These are phyloP conservation scores for Dendrolimus kikuchii DNA, from an alignment of 1,140 invertebrate genomes.

Conservation along the genomic window DNA sequence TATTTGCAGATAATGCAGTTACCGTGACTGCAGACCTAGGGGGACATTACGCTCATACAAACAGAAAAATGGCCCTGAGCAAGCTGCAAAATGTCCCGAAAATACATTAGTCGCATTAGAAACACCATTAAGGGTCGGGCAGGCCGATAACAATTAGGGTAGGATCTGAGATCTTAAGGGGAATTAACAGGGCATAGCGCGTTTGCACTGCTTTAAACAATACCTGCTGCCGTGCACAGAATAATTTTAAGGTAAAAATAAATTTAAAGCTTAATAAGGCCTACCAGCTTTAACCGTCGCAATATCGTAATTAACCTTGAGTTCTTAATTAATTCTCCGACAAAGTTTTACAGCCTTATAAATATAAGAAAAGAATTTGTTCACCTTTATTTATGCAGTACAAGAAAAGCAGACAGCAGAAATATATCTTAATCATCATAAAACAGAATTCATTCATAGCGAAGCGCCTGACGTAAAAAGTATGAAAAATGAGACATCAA, in stretches of 20 bases:
- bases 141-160: slow-evolving; percentile 68
- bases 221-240: not conserved
- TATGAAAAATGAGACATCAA: slow-evolving; percentile 57
- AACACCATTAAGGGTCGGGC: slow-evolving; percentile 60
- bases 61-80: slow-evolving; percentile 64
- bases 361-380: not conserved
- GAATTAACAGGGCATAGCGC: slow-evolving; percentile 51
- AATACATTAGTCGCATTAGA: slow-evolving; percentile 71
- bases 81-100: slow-evolving; percentile 69
- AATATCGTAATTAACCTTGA: not conserved
- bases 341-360: not conserved
- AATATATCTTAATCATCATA: slow-evolving; percentile 14
- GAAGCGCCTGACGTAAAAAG: slow-evolving; percentile 50
- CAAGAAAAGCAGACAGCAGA: too few species aligned
- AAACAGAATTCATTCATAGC: slow-evolving; percentile 51
- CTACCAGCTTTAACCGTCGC: not conserved
- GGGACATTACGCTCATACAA: slow-evolving; percentile 51
- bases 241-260: too few species aligned
- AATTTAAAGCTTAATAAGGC: too few species aligned
- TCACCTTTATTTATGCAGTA: not conserved
- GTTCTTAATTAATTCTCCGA: slow-evolving; percentile 1
- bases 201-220: slow-evolving; percentile 33
- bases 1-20: slow-evolving; percentile 68
- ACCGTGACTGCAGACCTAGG: slow-evolving; percentile 41
- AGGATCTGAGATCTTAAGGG: slow-evolving; percentile 54